Percentiles rank a stretch among this genome's conserved stretches.
Evolutionary conservation across 2,888 invertebrate species (phyloP).

Genomic region (Drosophila borealis): DNA sequence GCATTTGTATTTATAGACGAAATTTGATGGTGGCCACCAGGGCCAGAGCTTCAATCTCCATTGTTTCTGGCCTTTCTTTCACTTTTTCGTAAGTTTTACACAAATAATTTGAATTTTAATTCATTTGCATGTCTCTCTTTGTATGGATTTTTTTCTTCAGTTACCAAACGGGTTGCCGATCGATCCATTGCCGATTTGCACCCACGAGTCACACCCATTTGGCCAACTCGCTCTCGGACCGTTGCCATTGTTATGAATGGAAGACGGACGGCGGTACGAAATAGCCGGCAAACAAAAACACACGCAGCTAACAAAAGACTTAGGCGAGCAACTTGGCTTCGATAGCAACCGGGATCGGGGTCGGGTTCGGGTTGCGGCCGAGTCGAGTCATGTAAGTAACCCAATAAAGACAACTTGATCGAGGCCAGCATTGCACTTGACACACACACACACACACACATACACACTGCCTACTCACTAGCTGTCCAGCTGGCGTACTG

Average conservation of each 20-base stretch:
- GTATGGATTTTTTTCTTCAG: slow-evolving; percentile 22
- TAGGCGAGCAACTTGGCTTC: slow-evolving; percentile 67
- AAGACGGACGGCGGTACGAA: slow-evolving; percentile 30
- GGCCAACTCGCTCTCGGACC: slow-evolving; percentile 36
- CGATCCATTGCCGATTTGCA: slow-evolving; percentile 66
- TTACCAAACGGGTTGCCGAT: slow-evolving; percentile 29
- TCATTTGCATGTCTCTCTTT: slow-evolving; percentile 73
- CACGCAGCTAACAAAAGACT: slow-evolving; percentile 71
- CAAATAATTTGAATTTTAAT: slow-evolving; percentile 58
- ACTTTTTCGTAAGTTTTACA: slow-evolving; percentile 70
- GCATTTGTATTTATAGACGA: slow-evolving; percentile 80
- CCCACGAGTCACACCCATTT: slow-evolving; percentile 80
- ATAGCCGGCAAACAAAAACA: slow-evolving; percentile 16
- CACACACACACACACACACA: slow-evolving; percentile 51
- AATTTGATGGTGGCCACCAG: slow-evolving; percentile 40
- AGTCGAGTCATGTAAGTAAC: slow-evolving; percentile 69
- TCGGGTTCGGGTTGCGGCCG: slow-evolving; percentile 14
- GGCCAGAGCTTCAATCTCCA: slow-evolving; percentile 37
- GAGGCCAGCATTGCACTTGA: slow-evolving; percentile 76
- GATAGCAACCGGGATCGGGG: slow-evolving; percentile 25
- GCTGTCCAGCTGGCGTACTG: slow-evolving; percentile 48
- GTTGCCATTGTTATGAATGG: slow-evolving; percentile 66
- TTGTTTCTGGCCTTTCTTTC: slow-evolving; percentile 73
- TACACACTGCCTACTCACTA: slow-evolving; percentile 17
- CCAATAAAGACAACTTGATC: slow-evolving; percentile 77